Percentiles rank a stretch among this genome's conserved stretches.
Conservation (phyloP, 2,797 vertebrate species). For the Aphelocoma californica region DNA sequence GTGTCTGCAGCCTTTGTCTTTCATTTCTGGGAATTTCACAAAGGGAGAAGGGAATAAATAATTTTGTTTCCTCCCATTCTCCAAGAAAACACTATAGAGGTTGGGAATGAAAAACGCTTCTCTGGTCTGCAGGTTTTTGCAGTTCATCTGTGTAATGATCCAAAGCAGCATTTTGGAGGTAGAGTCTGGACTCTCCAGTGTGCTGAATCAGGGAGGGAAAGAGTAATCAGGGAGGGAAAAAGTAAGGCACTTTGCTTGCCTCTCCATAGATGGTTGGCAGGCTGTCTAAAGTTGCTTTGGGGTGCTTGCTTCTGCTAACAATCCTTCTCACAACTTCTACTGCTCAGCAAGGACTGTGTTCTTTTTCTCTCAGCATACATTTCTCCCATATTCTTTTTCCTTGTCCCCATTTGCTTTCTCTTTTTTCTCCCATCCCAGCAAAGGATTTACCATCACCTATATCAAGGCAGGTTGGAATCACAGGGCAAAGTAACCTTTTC, state of each 20-base stretch:
- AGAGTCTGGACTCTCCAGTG: neutral
- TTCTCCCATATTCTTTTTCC: neutral
- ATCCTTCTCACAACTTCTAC: neutral
- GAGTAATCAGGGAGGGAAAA: neutral
- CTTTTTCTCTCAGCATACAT: neutral
- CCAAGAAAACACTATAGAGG: neutral
- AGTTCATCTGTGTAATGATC: neutral
- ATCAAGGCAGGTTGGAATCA: neutral
- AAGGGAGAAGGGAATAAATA: neutral
- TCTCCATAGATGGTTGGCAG: neutral
- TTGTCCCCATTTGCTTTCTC: neutral
- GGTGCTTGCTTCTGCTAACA: neutral
- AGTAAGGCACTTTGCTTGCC: neutral
- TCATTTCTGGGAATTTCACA: neutral
- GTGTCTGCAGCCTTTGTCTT: neutral
- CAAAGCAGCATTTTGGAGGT: neutral
- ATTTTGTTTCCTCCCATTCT: neutral
- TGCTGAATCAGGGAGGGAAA: neutral
- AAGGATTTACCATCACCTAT: neutral
- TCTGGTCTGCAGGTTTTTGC: neutral
- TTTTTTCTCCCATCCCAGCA: neutral
- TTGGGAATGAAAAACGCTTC: neutral
- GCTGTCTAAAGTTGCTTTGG: neutral
- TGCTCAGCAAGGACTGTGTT: neutral
- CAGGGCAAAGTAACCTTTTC: neutral